Percentiles rank a stretch among this genome's conserved stretches.
Conservation (phyloP, 2,888 invertebrate genomes). For the Rotaria magnacalcarata region DNA sequence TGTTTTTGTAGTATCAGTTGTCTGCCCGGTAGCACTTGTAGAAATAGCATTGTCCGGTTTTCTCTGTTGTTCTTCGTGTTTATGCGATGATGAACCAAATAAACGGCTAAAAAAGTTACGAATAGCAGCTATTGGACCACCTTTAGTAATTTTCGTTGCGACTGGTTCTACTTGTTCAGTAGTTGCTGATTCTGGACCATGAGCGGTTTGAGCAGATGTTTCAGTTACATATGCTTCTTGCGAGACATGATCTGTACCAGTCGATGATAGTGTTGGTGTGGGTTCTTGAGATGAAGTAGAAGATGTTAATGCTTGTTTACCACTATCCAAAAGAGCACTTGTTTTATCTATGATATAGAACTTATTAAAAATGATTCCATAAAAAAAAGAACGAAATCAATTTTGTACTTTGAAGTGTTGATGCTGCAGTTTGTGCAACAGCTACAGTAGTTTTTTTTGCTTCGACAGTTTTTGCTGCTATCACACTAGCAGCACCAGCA, state of each 20-base stretch:
- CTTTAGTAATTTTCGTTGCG: neutral
- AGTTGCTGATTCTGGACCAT: neutral
- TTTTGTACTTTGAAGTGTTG: neutral
- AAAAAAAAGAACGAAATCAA: neutral
- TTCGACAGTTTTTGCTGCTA: neutral
- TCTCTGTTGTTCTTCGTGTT: neutral
- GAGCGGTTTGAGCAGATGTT: neutral
- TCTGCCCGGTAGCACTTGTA: neutral
- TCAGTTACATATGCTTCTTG: constrained; percentile 1
- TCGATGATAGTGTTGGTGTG: neutral
- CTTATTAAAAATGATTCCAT: neutral
- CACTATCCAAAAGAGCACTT: neutral
- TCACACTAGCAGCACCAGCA: neutral
- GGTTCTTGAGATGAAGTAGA: neutral
- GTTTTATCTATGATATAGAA: neutral
- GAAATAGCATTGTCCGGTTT: neutral
- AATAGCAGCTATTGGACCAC: neutral
- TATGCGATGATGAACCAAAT: neutral
- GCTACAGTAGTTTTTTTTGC: neutral
- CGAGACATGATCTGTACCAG: neutral
- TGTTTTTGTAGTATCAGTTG: neutral
- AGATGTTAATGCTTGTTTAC: neutral
- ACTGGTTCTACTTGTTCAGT: neutral
- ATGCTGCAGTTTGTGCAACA: neutral
- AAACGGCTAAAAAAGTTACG: neutral